These are phyloP conservation scores for Burhinus bistriatus DNA, from an alignment of 2,113 vertebrate species.

Conservation along the genomic window DNA sequence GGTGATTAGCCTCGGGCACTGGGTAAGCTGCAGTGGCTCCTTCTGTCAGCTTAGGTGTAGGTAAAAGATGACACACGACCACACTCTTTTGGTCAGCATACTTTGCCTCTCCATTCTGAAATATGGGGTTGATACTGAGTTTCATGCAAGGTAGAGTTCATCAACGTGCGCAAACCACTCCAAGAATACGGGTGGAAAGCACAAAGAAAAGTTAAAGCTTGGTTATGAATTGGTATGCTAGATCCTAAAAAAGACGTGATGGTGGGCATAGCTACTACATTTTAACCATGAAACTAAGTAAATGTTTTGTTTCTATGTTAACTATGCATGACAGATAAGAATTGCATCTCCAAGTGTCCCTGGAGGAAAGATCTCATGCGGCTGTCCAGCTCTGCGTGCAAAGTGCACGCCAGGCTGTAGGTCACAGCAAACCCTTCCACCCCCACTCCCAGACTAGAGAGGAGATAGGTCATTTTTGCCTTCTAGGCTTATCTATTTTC, in stretches of 20 bases:
- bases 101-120: background rate
- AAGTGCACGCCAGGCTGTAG: background rate
- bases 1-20: rapidly evolving
- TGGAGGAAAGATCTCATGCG: background rate
- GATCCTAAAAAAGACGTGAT: background rate
- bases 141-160: background rate
- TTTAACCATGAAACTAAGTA: background rate
- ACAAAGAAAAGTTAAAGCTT: background rate
- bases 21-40: background rate
- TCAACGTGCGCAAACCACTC: background rate
- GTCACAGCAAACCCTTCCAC: background rate
- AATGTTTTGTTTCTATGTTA: background rate
- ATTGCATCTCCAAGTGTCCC: background rate
- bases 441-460: background rate
- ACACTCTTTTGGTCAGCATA: rapidly evolving
- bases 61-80: background rate
- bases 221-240: background rate
- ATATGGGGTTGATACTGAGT: background rate
- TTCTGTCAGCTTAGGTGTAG: background rate
- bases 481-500: background rate
- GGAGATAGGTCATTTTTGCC: conserved; percentile 4
- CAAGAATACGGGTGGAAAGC: background rate
- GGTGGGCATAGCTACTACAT: background rate
- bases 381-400: background rate
- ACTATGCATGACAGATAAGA: background rate